Conservation (phyloP, 2,113 vertebrate species). For the Phoenicopterus ruber region DNA sequence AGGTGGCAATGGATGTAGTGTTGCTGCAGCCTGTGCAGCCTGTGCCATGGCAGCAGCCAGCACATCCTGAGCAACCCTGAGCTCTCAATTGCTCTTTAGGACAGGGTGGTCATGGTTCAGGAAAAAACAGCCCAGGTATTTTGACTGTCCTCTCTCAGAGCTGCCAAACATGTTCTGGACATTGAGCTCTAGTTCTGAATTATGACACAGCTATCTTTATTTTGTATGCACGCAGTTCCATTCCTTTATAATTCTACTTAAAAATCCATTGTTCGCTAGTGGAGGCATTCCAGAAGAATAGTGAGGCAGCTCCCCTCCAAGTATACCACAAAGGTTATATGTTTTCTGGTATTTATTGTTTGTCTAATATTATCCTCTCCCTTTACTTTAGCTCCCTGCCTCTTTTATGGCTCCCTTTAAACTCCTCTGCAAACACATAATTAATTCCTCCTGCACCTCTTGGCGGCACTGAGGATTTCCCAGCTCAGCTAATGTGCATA, state of each 20-base stretch:
- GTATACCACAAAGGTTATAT: background rate
- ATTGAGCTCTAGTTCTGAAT: background rate
- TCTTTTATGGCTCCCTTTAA: background rate
- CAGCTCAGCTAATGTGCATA: background rate
- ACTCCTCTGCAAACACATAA: background rate
- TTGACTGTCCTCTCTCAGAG: background rate
- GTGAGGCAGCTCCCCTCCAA: background rate
- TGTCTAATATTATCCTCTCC: background rate
- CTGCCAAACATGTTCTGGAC: background rate
- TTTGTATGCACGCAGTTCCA: background rate
- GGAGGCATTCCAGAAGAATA: background rate
- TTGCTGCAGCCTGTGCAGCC: background rate
- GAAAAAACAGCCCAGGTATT: background rate
- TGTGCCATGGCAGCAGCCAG: background rate
- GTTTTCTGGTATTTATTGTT: background rate
- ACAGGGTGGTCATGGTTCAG: fast-evolving
- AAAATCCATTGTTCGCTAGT: background rate
- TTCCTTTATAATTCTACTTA: background rate
- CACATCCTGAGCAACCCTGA: background rate
- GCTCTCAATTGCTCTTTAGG: background rate
- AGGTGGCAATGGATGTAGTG: background rate
- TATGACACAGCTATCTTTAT: background rate
- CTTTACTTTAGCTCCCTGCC: background rate
- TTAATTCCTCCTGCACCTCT: background rate
- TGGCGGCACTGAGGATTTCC: background rate